Evolutionary conservation across 2,113 vertebrate species (phyloP).

Genomic region (Morone saxatilis): DNA sequence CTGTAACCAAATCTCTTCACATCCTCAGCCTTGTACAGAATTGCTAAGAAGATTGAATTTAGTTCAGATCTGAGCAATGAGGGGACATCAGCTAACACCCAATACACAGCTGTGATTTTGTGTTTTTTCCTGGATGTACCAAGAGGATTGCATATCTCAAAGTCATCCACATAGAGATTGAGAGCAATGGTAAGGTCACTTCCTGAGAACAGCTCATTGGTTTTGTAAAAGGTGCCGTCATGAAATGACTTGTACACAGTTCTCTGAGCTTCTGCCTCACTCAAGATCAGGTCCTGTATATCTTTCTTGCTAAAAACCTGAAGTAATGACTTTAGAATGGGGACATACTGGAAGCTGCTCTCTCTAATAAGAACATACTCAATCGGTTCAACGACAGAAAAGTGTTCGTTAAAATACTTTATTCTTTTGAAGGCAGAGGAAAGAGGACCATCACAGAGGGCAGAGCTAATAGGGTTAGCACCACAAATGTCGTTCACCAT

Average conservation of each 20-base stretch:
- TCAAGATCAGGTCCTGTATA: background rate
- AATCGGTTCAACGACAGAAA: background rate
- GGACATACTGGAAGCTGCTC: background rate
- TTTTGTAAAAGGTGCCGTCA: background rate
- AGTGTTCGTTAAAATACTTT: background rate
- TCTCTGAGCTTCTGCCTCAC: background rate
- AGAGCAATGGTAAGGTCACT: background rate
- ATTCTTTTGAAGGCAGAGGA: background rate
- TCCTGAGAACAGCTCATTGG: background rate
- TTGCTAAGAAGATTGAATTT: background rate
- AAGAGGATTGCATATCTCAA: background rate
- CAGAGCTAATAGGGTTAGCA: background rate
- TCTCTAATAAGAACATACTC: background rate
- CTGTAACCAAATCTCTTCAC: conserved; percentile 9
- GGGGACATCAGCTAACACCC: background rate
- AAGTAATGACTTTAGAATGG: background rate
- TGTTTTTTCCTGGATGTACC: conserved; percentile 16
- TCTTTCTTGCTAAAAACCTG: background rate
- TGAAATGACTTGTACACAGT: background rate
- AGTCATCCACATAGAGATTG: background rate
- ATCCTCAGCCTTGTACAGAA: background rate
- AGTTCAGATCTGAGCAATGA: background rate
- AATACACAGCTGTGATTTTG: conserved; percentile 7
- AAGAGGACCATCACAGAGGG: background rate
- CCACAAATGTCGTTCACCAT: background rate